Base-by-base conservation (phyloP, 2,797 vertebrate species). In the Poecilia picta region DNA sequence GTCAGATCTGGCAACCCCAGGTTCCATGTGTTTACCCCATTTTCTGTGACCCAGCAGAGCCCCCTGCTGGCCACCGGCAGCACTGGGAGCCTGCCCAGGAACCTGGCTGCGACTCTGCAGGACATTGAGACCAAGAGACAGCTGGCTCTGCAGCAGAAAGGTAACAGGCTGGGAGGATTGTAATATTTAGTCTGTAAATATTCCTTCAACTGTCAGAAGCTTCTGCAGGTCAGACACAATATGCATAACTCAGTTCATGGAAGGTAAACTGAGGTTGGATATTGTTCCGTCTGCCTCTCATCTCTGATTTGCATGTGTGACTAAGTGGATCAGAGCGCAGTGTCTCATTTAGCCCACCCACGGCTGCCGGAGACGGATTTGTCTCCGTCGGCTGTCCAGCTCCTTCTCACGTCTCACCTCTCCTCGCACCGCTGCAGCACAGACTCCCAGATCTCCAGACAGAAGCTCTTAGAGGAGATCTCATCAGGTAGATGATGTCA, bases 41-140 rank as follows among this genome's bases (percentile, higher is more conserved):
- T 82, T 70, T 53, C 11, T 80, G 36, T 85, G 80, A 70, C 85
- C 70, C 77, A 8, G 31, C 94, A 97, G 97, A 96, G 94, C 74
- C 87, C 95, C 71, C 91, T 96, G 47, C 93, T 97, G 79, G 57
- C 81, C 6, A 92, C 95, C 25, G 96, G 96, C 83, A 96, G 96
- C 7, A 96, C 95, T 0, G 95, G 97, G 87, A 99, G 98, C 87
- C 95, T 99, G 79, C 97, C 97, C 74, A 96, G 97, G 76, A 98
- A 96, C 93, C 95, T 99, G 91, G 97, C 95, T 0, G 96, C 97
- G 76, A 98, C 97, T 0, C 94, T 99, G 90, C 98, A 99, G 93
- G 97, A 98, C 95, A 99, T 99, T 0, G 97, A 99, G 95, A 95
- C 94, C 89, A 99, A 98, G 93, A 96, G 98, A 70, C 98, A 98